Conservation (phyloP, 2,113 vertebrate species). For the Podarcis raffonei region DNA sequence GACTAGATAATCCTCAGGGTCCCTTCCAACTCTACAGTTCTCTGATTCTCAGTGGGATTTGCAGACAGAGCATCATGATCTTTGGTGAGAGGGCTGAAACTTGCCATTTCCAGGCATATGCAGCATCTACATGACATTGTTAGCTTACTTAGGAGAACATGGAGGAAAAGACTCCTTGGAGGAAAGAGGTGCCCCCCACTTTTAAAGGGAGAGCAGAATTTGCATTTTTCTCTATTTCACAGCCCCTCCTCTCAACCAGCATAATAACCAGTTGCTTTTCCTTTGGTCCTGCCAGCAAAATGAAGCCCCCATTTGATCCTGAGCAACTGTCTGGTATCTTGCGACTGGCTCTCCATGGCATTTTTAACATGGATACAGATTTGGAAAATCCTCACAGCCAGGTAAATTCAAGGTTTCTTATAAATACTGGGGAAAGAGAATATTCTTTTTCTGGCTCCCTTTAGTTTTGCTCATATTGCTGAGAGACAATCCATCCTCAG, state of each 20-base stretch:
- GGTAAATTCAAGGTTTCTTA: neutral
- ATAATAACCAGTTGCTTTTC: neutral
- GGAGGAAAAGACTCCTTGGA: neutral
- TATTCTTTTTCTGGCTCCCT: neutral
- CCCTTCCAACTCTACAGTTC: no score
- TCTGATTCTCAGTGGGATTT: no score
- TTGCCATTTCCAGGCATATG: neutral
- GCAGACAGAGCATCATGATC: neutral
- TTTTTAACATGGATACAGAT: conserved; percentile 14
- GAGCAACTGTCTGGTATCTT: neutral
- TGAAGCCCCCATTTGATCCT: conserved; percentile 2
- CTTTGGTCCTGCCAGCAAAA: conserved; percentile 13
- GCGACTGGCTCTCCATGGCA: conserved; percentile 8
- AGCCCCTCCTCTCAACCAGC: neutral
- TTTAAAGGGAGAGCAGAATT: neutral
- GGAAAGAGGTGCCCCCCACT: neutral
- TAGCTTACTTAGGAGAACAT: neutral
- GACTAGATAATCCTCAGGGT: no score
- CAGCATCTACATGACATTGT: no score
- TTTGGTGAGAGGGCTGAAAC: neutral
- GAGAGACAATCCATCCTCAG: neutral
- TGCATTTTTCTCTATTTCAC: neutral
- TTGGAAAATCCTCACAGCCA: neutral
- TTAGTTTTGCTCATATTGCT: neutral
- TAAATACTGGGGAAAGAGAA: no score